Percentiles rank a stretch among this genome's conserved stretches.
phyloP scores from a whole-genome alignment of 2,888 invertebrate genomes.

The Xestobium rufovillosum region DNA sequence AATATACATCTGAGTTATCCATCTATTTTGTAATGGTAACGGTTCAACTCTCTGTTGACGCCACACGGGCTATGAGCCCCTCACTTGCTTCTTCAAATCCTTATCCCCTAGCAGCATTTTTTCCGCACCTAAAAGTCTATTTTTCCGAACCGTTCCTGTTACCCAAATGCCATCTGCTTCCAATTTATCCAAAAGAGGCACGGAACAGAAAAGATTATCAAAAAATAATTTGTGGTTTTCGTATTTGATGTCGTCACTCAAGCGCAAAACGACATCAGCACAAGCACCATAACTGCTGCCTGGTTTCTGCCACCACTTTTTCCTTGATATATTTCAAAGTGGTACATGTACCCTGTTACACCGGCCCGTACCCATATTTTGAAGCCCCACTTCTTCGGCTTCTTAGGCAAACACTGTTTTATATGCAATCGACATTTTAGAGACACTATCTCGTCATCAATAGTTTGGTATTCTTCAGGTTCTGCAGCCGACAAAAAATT shows the following conservation, averaged over 20 bases:
- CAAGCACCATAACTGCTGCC: conserved; percentile 8
- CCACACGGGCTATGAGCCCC: conserved; percentile 8
- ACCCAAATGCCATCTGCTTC: conserved; percentile 6
- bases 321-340: conserved; percentile 17
- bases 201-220: conserved; percentile 11
- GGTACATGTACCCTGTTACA: conserved; percentile 15
- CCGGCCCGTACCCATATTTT: conserved; percentile 17
- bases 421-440: conserved; percentile 6
- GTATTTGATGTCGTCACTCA: conserved; percentile 10
- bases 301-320: conserved; percentile 5
- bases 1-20: conserved; percentile 5
- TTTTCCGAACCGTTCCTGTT: conserved; percentile 8
- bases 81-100: conserved; percentile 5
- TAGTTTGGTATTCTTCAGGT: conserved; percentile 8
- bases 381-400: conserved; percentile 19
- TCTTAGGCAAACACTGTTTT: conserved; percentile 9
- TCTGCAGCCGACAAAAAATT: conserved; percentile 9
- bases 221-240: too few species aligned
- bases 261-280: conserved; percentile 10
- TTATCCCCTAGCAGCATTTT: conserved; percentile 8
- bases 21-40: conserved; percentile 6
- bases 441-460: conserved; percentile 8
- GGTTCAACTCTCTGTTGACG: conserved; percentile 5
- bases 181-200: conserved; percentile 6
- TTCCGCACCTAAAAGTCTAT: conserved; percentile 6